Evolutionary conservation across 2,113 vertebrate genomes (phyloP), one percentile per base, ranked within the genome.

Genomic region (Telmatochromis sp.): DNA sequence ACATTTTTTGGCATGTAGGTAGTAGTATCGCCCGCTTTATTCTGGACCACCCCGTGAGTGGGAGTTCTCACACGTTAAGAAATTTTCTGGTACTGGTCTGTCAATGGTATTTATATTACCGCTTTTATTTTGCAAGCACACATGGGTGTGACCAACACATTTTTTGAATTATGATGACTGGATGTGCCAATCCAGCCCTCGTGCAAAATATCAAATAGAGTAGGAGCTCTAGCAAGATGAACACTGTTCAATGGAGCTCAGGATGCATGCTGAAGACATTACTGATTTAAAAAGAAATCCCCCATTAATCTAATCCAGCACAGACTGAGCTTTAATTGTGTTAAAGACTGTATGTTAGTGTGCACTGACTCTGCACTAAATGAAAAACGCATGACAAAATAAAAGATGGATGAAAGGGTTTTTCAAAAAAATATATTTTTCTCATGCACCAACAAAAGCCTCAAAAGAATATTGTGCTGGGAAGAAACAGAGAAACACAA

Each of bases 181-280:
- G 21, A 23, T 17, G 35, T 80, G 12, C 51, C 55, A 65, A 28
- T 86, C 13, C 19, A 55, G 86, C 40, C 21, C 17, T 47, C 47
- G 12, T 87, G 28, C 28, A 85, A n/a, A 8, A 13, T 33, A 23
- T 31, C 54, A 57, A 55, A 60, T 86, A 55, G 47, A 83, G 81
- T 87, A 73, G 19, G 23, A 19, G 45, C 54, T 81, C 5, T 53
- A 79, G 85, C 51, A 85, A 57, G 86, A 92, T 31, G 81, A 89
- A 83, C 58, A 71, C 80, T 86, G 84, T 82, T 84, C 85, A 47
- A 53, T 58, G 73, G 57, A 86, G 55, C 86, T 84, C 80, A 82
- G 86, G 84, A 88, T 88, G 80, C 85, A 80, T 90, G 89, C 91
- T 53, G 75, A 80, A 88, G 92, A 92, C 84, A 89, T 89, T 37